Conservation (phyloP, 1,140 invertebrate genomes). For the Formica exsecta region DNA sequence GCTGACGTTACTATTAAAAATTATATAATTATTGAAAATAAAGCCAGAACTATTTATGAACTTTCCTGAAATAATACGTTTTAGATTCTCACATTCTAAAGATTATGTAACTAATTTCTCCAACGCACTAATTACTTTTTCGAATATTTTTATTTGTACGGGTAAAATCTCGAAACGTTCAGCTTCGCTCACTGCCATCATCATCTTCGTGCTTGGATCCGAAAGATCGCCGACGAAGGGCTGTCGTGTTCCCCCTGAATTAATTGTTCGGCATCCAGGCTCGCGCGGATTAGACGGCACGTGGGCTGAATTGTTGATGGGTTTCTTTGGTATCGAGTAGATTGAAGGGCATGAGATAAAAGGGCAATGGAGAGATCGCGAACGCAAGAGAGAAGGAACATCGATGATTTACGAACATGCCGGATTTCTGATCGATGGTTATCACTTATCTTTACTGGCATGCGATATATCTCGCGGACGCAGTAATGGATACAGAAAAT, state of each 20-base stretch:
- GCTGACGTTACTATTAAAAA: too few species aligned
- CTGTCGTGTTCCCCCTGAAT: conserved; percentile 11
- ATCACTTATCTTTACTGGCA: conserved; percentile 25
- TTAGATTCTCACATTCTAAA: too few species aligned
- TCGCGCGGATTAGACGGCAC: conserved; percentile 3
- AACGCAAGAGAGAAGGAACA: not conserved
- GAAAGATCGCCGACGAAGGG: not conserved
- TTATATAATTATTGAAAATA: too few species aligned
- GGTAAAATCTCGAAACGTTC: conserved; percentile 1
- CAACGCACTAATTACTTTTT: conserved; percentile 7
- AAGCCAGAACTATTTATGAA: too few species aligned
- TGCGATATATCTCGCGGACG: conserved; percentile 7
- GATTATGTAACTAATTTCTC: conserved; percentile 14
- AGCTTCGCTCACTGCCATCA: conserved; percentile 10
- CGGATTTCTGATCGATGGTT: conserved; percentile 26
- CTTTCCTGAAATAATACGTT: too few species aligned
- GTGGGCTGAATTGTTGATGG: conserved; percentile 35
- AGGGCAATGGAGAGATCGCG: not conserved
- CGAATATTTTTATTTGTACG: conserved; percentile 50
- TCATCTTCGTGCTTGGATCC: conserved; percentile 10
- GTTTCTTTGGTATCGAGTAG: conserved; percentile 25
- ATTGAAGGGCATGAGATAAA: conserved; percentile 29
- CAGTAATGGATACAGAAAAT: not conserved
- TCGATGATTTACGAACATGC: conserved; percentile 39
- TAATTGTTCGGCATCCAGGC: conserved; percentile 50